These are phyloP conservation scores for Panonychus citri DNA, from an alignment of 1,140 invertebrate species.

Conservation along the genomic window DNA sequence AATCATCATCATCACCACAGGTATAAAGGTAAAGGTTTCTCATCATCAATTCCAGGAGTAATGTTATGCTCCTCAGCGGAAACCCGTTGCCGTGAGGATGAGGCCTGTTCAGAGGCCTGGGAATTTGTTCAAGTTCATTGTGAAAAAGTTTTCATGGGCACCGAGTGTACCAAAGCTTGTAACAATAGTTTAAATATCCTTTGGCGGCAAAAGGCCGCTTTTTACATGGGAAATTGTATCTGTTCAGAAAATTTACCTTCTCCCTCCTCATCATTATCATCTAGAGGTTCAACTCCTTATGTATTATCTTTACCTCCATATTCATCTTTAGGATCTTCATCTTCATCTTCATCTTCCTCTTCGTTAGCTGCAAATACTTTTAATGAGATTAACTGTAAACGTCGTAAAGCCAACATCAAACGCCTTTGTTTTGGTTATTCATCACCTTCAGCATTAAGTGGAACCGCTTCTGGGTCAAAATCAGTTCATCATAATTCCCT, in stretches of 20 bases:
- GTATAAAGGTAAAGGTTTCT: too few relatives aligned
- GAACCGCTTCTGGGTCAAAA: too few relatives aligned
- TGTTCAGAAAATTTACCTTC: background rate
- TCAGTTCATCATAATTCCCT: too few relatives aligned
- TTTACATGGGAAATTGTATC: background rate
- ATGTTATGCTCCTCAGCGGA: background rate
- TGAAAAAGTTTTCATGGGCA: background rate
- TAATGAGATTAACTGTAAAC: background rate
- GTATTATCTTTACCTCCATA: too few relatives aligned
- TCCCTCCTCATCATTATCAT: too few relatives aligned
- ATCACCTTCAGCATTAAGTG: too few relatives aligned
- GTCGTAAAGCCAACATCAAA: background rate
- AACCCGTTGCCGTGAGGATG: background rate
- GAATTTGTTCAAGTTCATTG: background rate
- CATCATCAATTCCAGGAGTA: too few relatives aligned
- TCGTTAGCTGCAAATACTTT: background rate
- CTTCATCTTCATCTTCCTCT: too few relatives aligned
- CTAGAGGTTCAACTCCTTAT: too few relatives aligned
- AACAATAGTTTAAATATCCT: constrained; percentile 1
- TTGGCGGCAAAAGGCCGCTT: background rate
- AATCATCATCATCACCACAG: too few relatives aligned
- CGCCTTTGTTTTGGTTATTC: background rate
- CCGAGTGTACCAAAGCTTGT: background rate
- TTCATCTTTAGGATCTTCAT: too few relatives aligned
- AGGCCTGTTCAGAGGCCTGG: background rate